These are phyloP conservation scores for Papilio machaon DNA, from an alignment of 1,140 invertebrate genomes.

Conservation along the genomic window DNA sequence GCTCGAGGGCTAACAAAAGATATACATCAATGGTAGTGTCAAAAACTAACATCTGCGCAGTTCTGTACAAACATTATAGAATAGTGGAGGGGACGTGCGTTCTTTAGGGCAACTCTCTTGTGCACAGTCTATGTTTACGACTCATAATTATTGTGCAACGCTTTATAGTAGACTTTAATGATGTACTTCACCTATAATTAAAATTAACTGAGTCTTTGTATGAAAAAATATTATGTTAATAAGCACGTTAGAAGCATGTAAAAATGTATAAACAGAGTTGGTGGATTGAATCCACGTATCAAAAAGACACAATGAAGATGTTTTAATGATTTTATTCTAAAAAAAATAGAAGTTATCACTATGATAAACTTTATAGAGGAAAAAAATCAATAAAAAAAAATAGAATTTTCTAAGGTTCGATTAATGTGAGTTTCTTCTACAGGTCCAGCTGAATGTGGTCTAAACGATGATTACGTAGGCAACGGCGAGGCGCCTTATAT, in stretches of 20 bases:
- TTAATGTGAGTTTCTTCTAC: constrained; percentile 43
- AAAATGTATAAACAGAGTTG: not conserved
- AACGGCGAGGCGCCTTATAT: constrained; percentile 88
- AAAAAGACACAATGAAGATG: not conserved
- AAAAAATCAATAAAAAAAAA: too few species aligned
- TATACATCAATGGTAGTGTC: constrained; percentile 81
- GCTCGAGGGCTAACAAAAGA: constrained; percentile 68
- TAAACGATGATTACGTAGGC: constrained; percentile 74
- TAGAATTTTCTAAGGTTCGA: too few species aligned
- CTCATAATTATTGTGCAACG: constrained; percentile 77
- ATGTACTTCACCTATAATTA: constrained; percentile 77
- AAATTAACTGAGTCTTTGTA: constrained; percentile 61
- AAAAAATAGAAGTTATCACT: too few species aligned
- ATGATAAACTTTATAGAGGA: too few species aligned
- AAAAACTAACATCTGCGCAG: constrained; percentile 81
- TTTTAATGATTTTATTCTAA: too few species aligned
- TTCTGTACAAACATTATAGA: constrained; percentile 75
- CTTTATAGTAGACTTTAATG: constrained; percentile 76
- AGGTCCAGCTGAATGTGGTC: constrained; percentile 69
- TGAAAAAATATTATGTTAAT: constrained; percentile 50
- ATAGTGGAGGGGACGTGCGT: constrained; percentile 66
- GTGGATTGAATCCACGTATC: not conserved
- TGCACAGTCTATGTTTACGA: constrained; percentile 75
- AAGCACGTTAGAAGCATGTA: constrained; percentile 1
- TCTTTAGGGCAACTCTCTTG: constrained; percentile 64